Evolutionary conservation across 2,888 invertebrate genomes (phyloP).

Genomic region (Dryococelus australis): DNA sequence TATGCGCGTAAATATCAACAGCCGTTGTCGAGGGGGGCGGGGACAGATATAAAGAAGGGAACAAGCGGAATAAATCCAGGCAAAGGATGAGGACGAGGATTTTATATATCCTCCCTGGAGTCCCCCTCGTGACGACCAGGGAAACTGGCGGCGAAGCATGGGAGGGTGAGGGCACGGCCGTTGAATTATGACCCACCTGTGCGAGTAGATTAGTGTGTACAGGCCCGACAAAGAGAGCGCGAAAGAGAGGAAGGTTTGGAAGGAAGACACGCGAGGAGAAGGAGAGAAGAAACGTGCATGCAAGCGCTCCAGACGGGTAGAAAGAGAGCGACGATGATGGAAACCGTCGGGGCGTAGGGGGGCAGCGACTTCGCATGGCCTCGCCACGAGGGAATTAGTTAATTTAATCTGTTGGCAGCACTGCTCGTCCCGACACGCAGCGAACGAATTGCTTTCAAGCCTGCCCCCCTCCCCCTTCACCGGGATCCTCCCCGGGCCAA

Average conservation of each 20-base stretch:
- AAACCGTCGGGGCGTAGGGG: background rate
- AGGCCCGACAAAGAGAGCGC: background rate
- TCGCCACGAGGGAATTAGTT: background rate
- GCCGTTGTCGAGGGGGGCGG: background rate
- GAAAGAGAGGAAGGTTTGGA: background rate
- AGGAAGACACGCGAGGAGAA: background rate
- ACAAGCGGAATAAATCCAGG: background rate
- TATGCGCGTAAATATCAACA: background rate
- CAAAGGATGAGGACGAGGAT: conserved; percentile 7
- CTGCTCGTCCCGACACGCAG: background rate
- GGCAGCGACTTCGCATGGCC: background rate
- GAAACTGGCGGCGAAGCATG: background rate
- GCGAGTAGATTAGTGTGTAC: conserved; percentile 16
- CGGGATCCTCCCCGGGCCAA: background rate
- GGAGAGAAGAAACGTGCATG: background rate
- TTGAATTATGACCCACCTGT: conserved; percentile 9
- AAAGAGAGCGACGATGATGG: background rate
- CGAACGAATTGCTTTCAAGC: background rate
- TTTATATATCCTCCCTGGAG: background rate
- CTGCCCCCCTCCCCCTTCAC: too few species aligned
- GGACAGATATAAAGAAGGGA: background rate
- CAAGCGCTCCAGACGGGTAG: background rate
- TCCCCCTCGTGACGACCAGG: background rate
- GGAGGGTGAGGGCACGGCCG: background rate
- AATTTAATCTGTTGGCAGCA: conserved; percentile 12